These are phyloP conservation scores for Periplaneta americana DNA, from an alignment of 1,140 invertebrate species.

Conservation along the genomic window DNA sequence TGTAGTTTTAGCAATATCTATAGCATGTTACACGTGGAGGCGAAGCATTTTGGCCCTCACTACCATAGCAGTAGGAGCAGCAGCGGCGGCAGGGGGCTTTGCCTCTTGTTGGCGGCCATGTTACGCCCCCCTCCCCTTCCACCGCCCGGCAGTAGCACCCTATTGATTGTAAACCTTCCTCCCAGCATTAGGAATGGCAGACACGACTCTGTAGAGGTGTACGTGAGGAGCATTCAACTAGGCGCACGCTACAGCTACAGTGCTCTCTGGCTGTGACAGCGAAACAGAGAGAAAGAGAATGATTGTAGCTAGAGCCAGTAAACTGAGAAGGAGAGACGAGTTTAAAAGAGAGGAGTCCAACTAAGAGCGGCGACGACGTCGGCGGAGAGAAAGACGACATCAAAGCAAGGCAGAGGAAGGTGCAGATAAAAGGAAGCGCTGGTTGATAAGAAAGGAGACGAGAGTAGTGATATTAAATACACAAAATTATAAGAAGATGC, in stretches of 20 bases:
- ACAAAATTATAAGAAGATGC: too few species aligned
- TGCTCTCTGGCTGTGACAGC: neutral
- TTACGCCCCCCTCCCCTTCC: slow-evolving; percentile 24
- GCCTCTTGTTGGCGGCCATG: neutral
- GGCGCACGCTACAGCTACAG: slow-evolving; percentile 3
- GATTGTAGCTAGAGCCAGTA: neutral
- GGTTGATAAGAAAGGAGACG: neutral
- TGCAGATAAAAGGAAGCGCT: neutral
- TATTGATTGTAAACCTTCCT: slow-evolving; percentile 25
- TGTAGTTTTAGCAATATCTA: too few species aligned
- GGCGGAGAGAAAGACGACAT: neutral
- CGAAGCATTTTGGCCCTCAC: neutral
- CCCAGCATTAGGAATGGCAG: slow-evolving; percentile 54
- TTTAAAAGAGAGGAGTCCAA: neutral
- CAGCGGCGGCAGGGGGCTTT: too few species aligned
- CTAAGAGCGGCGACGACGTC: neutral
- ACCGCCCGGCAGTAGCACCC: slow-evolving; percentile 27
- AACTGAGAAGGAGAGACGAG: neutral
- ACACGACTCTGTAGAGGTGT: slow-evolving; percentile 54
- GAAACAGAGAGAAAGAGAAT: neutral
- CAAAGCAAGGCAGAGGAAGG: neutral
- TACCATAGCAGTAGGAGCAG: neutral
- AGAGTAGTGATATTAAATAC: neutral
- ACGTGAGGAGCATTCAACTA: slow-evolving; percentile 53
- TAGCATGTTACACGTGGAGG: neutral